Evolutionary conservation across 2,113 vertebrate genomes (phyloP).

Genomic region (Pterocles gutturalis): DNA sequence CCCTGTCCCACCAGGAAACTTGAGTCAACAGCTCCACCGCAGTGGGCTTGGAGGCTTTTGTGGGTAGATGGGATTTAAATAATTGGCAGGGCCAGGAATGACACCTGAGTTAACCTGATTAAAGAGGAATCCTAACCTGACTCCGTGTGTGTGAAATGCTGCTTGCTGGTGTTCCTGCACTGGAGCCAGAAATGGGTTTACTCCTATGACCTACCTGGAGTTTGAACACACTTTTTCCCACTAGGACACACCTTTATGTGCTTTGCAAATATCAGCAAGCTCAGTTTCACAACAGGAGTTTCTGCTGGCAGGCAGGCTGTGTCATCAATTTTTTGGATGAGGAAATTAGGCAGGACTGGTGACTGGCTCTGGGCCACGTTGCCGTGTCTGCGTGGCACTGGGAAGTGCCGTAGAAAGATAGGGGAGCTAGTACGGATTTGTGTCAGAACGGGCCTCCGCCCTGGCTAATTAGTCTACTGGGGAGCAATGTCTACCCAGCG

Average conservation of each 20-base stretch:
- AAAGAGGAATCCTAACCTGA: not conserved
- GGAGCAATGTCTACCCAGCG: not conserved
- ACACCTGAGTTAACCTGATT: not conserved
- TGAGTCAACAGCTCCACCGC: not conserved
- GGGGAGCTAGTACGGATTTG: not conserved
- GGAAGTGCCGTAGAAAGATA: not conserved
- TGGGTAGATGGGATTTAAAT: constrained; percentile 30
- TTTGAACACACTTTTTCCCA: not conserved
- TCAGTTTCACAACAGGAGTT: constrained; percentile 61
- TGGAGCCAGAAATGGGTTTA: not conserved
- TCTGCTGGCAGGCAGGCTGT: constrained; percentile 45
- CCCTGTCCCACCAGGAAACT: rapidly evolving
- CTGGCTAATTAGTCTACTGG: constrained; percentile 16
- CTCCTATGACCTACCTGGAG: not conserved
- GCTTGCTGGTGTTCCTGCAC: not conserved
- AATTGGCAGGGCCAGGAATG: not conserved
- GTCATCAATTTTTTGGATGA: constrained; percentile 56
- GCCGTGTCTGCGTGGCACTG: not conserved
- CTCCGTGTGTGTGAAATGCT: not conserved
- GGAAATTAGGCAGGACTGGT: constrained; percentile 43
- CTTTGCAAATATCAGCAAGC: constrained; percentile 67
- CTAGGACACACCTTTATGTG: constrained; percentile 44
- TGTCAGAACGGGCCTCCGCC: constrained; percentile 25
- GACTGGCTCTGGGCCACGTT: constrained; percentile 9
- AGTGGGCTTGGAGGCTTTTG: not conserved